Evolutionary conservation across 2,113 vertebrate genomes (phyloP).

Genomic region (Panurus biarmicus): DNA sequence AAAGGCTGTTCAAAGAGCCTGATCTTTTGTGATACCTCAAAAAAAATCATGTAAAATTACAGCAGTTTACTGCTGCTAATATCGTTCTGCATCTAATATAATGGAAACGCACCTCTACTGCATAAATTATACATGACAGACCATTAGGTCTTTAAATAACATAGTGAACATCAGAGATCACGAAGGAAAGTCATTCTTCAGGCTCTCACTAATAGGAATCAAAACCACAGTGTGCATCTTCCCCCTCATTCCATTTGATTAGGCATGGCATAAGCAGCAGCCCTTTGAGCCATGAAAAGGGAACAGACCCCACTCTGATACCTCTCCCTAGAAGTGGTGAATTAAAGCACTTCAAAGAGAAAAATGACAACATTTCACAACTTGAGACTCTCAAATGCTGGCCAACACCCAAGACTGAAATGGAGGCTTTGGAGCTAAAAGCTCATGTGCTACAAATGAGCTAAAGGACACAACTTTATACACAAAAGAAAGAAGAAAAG

Average conservation of each 20-base stretch:
- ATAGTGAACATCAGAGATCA: conserved; percentile 20
- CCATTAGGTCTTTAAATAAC: conserved; percentile 58
- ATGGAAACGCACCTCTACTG: conserved; percentile 19
- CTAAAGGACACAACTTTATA: background rate
- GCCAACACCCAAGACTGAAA: background rate
- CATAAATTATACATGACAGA: conserved; percentile 62
- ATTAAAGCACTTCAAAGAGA: background rate
- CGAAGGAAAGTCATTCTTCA: background rate
- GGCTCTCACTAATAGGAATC: conserved; percentile 7
- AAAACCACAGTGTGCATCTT: background rate
- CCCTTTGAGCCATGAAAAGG: background rate
- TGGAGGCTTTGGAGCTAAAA: background rate
- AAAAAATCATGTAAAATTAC: background rate
- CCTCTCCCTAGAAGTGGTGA: background rate
- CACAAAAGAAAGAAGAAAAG: background rate
- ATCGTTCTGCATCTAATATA: conserved; percentile 31
- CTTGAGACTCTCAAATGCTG: background rate
- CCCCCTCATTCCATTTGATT: conserved; percentile 22
- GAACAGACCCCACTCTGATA: background rate
- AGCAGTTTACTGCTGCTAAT: conserved; percentile 33
- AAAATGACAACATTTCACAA: background rate
- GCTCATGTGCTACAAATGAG: background rate
- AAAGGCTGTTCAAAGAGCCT: background rate
- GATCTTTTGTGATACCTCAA: background rate
- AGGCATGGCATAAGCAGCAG: conserved; percentile 12